Evolutionary conservation across 2,888 invertebrate genomes (phyloP).

Genomic region (Nasonia oneida): DNA sequence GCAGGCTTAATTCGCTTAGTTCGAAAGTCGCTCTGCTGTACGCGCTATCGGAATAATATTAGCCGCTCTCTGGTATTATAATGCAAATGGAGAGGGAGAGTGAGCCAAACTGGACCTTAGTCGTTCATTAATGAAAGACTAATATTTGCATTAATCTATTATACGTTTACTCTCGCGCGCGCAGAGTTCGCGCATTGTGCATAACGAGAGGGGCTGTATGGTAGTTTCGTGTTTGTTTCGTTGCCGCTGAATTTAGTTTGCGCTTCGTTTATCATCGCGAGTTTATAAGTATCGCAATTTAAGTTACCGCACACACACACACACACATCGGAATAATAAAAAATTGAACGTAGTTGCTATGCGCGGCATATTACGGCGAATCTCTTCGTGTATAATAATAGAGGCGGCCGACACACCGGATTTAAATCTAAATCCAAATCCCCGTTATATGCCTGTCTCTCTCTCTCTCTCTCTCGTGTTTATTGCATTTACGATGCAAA

Average conservation of each 20-base stretch:
- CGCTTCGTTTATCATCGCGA: no score
- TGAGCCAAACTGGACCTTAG: background rate
- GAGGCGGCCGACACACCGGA: background rate
- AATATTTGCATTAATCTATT: background rate
- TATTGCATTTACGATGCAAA: slow-evolving; percentile 45
- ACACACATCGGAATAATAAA: no score
- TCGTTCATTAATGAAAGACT: slow-evolving; percentile 2
- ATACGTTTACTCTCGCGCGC: background rate
- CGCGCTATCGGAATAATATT: background rate
- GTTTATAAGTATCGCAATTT: no score
- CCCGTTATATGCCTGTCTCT: background rate
- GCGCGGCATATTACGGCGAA: background rate
- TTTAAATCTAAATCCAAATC: slow-evolving; percentile 20
- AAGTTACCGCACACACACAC: no score
- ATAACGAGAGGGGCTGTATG: background rate
- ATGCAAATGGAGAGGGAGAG: background rate
- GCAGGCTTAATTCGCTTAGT: background rate
- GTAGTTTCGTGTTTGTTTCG: background rate
- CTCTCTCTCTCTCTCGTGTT: background rate
- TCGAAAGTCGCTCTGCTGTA: background rate
- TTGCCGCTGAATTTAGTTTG: no score
- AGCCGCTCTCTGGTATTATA: background rate
- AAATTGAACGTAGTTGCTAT: no score
- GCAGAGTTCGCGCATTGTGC: background rate
- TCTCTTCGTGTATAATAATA: background rate